These are phyloP conservation scores for Pleuronectes platessa DNA, from an alignment of 2,113 vertebrate genomes.

Conservation along the genomic window DNA sequence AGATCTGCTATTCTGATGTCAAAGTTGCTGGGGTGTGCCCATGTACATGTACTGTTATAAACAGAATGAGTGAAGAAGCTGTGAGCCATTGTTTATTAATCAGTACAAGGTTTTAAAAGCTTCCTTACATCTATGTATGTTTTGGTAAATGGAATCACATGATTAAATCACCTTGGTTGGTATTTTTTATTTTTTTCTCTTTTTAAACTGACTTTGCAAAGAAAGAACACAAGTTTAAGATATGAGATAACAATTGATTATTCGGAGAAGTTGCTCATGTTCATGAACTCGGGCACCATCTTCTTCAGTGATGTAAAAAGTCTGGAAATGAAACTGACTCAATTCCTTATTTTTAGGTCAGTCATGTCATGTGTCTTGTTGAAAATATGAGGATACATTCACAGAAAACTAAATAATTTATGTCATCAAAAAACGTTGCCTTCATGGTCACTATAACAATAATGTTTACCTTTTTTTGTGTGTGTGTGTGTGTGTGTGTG, in stretches of 20 bases:
- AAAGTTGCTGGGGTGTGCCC: conserved; percentile 12
- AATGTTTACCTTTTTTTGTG: background rate
- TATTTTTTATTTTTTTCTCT: no score
- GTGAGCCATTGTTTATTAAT: background rate
- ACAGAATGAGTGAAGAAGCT: background rate
- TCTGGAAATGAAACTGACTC: no score
- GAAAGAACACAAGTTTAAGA: no score
- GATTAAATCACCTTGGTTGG: no score
- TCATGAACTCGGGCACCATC: background rate
- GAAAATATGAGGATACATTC: background rate
- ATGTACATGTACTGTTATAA: background rate
- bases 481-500: no score
- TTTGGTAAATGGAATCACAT: no score
- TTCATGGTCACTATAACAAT: background rate
- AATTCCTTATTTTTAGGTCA: background rate
- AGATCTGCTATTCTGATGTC: conserved; percentile 21
- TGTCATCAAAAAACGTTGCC: background rate
- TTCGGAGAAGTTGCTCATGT: background rate
- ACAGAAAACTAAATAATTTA: background rate
- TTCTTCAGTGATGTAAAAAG: no score
- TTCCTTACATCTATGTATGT: no score
- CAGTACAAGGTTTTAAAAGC: no score
- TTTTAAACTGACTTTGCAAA: no score
- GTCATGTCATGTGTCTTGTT: background rate
- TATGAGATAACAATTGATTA: no score